phyloP scores from a whole-genome alignment of 2,797 vertebrate genomes.

The Tapirus indicus region DNA sequence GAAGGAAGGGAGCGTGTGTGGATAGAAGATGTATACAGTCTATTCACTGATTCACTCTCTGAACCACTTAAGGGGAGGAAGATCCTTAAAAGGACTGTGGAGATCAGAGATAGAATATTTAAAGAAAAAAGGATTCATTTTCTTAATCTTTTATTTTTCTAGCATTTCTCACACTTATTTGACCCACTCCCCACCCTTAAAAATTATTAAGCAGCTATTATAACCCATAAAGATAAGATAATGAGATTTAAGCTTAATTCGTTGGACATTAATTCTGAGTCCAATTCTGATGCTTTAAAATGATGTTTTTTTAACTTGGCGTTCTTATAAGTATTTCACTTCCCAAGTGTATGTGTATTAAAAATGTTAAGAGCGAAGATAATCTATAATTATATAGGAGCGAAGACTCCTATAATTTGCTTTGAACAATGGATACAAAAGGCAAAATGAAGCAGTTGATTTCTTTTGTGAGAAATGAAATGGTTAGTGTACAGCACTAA shows the following conservation, averaged over 20 bases:
- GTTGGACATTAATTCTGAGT: background rate
- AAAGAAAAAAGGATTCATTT: background rate
- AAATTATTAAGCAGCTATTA: background rate
- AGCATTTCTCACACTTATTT: background rate
- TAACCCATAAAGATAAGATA: background rate
- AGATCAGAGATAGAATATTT: background rate
- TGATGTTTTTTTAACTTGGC: background rate
- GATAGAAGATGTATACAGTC: background rate
- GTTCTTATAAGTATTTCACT: background rate
- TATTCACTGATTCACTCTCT: background rate
- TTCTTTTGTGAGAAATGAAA: conserved; percentile 11
- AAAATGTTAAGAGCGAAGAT: background rate
- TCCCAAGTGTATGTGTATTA: background rate
- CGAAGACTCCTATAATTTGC: background rate
- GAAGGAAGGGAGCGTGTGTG: background rate
- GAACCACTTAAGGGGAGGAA: background rate
- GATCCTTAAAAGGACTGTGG: background rate
- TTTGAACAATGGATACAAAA: background rate
- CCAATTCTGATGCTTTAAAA: background rate
- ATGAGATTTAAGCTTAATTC: background rate
- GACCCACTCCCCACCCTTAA: background rate
- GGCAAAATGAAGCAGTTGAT: background rate
- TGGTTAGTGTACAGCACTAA: background rate
- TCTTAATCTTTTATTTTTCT: background rate
- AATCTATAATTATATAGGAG: background rate